These are phyloP conservation scores for Machimus rusticus DNA, from an alignment of 2,888 invertebrate species.

Conservation along the genomic window DNA sequence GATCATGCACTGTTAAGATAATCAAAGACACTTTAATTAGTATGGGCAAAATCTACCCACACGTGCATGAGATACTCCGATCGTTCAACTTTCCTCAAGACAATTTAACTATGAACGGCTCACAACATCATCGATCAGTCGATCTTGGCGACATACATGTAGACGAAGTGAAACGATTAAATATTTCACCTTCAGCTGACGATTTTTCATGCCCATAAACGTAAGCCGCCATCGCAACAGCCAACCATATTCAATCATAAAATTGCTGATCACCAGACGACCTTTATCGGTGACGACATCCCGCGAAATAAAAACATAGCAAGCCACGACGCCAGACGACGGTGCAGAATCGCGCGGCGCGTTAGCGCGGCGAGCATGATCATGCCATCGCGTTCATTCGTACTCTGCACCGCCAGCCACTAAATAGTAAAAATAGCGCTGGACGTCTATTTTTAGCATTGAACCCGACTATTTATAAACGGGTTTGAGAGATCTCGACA, in stretches of 20 bases:
- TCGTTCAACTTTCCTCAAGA: background rate
- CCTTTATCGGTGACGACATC: constrained; percentile 47
- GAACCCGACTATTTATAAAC: constrained; percentile 39
- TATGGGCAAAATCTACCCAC: background rate
- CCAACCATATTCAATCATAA: background rate
- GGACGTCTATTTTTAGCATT: constrained; percentile 36
- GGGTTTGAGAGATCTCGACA: constrained; percentile 18
- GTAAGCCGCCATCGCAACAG: background rate
- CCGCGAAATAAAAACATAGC: background rate
- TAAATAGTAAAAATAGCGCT: constrained; percentile 34
- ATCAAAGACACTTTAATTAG: background rate
- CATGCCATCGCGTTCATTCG: background rate
- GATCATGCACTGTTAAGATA: background rate
- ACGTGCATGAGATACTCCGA: background rate
- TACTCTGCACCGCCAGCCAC: background rate
- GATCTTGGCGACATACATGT: background rate
- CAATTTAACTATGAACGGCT: background rate
- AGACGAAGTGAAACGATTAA: background rate
- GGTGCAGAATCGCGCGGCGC: background rate
- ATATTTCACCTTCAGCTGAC: constrained; percentile 9
- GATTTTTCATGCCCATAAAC: constrained; percentile 24
- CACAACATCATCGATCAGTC: background rate
- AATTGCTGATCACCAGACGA: constrained; percentile 42
- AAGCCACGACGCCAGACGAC: background rate
- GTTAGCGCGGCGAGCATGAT: background rate